These are phyloP conservation scores for Plestiodon gilberti DNA, from an alignment of 2,113 vertebrate species.

Conservation along the genomic window DNA sequence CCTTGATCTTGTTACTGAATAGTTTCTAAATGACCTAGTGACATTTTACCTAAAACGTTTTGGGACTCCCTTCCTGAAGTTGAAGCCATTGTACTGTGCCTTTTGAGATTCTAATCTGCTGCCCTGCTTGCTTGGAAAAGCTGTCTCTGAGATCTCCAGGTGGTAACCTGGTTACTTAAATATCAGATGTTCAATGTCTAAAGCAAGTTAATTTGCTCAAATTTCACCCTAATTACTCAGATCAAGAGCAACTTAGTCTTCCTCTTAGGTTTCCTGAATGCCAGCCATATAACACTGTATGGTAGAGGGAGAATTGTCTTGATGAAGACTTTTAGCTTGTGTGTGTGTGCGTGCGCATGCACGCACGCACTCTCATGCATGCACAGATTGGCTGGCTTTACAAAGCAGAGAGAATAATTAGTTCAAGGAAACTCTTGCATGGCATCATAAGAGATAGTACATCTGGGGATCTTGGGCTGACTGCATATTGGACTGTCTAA, in stretches of 20 bases:
- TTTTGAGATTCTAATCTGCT: constrained; percentile 8
- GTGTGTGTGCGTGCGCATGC: too few species aligned
- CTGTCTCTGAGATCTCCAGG: background rate
- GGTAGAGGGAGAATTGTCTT: background rate
- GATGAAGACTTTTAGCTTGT: background rate
- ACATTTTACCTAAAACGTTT: background rate
- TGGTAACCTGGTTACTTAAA: background rate
- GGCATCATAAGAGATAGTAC: background rate
- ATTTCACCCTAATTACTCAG: too few species aligned
- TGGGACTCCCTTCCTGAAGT: background rate
- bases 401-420: background rate
- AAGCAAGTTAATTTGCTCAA: background rate
- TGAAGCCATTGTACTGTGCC: background rate
- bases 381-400: background rate
- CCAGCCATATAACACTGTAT: background rate
- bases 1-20: background rate
- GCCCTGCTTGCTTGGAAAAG: background rate
- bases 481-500: background rate
- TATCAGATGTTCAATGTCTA: background rate
- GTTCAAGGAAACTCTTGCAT: background rate
- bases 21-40: background rate
- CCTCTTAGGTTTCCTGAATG: background rate
- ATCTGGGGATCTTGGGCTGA: background rate
- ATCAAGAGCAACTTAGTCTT: background rate
- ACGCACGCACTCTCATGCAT: too few species aligned